Evolutionary conservation across 2,113 vertebrate species (phyloP).

Genomic region (Megaceryle torquata): DNA sequence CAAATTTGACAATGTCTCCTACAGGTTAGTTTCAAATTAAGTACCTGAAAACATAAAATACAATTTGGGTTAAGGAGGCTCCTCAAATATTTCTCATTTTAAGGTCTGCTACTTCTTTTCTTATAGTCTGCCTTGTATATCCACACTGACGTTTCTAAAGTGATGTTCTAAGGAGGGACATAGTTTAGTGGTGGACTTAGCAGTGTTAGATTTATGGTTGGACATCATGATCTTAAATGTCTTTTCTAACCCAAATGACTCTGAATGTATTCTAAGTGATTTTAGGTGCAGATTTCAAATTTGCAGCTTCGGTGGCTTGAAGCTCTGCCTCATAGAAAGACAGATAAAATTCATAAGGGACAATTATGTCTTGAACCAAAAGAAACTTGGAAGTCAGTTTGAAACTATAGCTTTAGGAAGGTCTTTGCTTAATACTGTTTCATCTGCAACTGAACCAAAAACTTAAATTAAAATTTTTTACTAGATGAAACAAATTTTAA

Average conservation of each 20-base stretch:
- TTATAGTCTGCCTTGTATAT: not conserved
- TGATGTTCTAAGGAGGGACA: not conserved
- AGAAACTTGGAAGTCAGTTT: not conserved
- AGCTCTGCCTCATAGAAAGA: not conserved
- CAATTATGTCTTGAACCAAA: not conserved
- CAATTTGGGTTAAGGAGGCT: not conserved
- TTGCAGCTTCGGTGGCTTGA: not conserved
- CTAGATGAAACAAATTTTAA: not conserved
- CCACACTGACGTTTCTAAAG: not conserved
- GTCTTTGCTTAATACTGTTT: not conserved
- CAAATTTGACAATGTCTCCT: not conserved
- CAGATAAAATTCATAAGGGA: not conserved
- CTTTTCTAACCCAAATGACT: not conserved
- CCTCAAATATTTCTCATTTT: not conserved
- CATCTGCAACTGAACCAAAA: not conserved
- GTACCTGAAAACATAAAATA: not conserved
- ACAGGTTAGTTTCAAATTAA: not conserved
- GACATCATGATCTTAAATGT: not conserved
- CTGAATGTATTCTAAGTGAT: not conserved
- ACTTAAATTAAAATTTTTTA: not conserved
- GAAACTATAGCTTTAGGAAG: not conserved
- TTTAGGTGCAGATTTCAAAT: not conserved
- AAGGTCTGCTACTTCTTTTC: slow-evolving; percentile 9
- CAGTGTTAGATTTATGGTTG: not conserved
- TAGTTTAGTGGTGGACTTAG: rapidly evolving